Evolutionary conservation across 2,797 vertebrate species (phyloP), one percentile per base, ranked within the genome.

Genomic region (Epinephelus awoara): DNA sequence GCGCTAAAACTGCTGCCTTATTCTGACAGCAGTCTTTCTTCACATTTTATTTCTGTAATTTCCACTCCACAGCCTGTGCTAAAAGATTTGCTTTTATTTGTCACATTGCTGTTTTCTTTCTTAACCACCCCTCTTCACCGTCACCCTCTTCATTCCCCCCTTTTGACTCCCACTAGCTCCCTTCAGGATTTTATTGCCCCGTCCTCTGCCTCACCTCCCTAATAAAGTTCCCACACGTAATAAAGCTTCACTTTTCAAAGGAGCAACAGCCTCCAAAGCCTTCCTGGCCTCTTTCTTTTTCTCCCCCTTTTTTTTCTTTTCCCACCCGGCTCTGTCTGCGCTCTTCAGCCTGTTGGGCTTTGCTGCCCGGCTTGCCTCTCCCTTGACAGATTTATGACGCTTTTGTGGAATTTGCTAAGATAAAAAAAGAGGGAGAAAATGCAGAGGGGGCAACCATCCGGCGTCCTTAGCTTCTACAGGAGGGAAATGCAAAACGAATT

Each of bases 191-290:
- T 91, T 93, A 90, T 90, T 85, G 84, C 89, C 83, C 59, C 88
- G 79, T 93, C 84, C 91, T 91, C 83, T 85, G 75, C 64, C 84
- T 90, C 90, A 91, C 88, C 88, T 89, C 88, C 64, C 89, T 91
- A 92, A 94, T 94, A 92, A 93, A 94, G 92, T 94, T 94, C 93
- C 92, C 93, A 93, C 93, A 94, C 91, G 88, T 91, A 93, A 93
- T 94, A 94, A 96, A 95, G 87, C 91, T 86, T 83, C 92, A 93
- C 90, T 94, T 96, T 95, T 94, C 89, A 95, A 93, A 93, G 91
- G 83, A 89, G 92, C 87, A 89, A 75, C 89, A 91, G 90, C 85
- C 87, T 90, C 88, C 83, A 93, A 84, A 91, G 89, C 90, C 88
- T 86, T 73, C 56, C 72, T 67, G 82, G 78, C 81, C 89, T 87